Conservation (phyloP, 2,113 vertebrate species). For the Egretta garzetta region DNA sequence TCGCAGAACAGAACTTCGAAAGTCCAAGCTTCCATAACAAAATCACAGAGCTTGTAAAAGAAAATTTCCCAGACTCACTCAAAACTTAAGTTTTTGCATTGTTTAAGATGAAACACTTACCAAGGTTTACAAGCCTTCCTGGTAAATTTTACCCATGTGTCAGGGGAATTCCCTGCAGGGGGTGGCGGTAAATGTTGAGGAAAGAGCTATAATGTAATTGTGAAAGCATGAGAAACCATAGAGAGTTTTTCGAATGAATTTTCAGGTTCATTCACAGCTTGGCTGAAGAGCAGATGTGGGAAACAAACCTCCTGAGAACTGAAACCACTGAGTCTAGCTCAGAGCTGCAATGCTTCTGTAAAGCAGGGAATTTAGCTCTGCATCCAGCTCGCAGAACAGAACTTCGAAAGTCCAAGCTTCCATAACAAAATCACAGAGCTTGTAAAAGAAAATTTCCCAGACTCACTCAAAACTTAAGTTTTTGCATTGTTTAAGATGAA, state of each 20-base stretch:
- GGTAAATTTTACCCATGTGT: slow-evolving; percentile 1
- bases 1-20: not conserved
- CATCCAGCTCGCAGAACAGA: too few relatives aligned
- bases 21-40: not conserved
- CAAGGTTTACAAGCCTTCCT: slow-evolving; percentile 10
- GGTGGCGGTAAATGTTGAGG: slow-evolving; percentile 35
- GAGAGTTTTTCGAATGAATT: slow-evolving; percentile 66
- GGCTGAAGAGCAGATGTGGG: slow-evolving; percentile 65
- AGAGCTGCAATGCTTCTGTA: not conserved
- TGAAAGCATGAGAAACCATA: slow-evolving; percentile 62
- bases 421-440: too few relatives aligned
- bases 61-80: not conserved
- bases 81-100: not conserved
- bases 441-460: too few relatives aligned
- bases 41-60: not conserved
- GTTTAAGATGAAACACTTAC: not conserved
- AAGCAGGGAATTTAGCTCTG: slow-evolving; percentile 13
- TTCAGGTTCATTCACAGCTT: slow-evolving; percentile 67
- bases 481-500: slow-evolving; percentile 10
- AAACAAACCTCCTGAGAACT: slow-evolving; percentile 62
- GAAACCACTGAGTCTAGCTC: slow-evolving; percentile 29
- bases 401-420: too few relatives aligned
- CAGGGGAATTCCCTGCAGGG: slow-evolving; percentile 44
- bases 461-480: too few relatives aligned
- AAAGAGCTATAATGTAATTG: slow-evolving; percentile 29